Conservation (phyloP, 1,140 invertebrate species). For the Drosophila nasuta region DNA sequence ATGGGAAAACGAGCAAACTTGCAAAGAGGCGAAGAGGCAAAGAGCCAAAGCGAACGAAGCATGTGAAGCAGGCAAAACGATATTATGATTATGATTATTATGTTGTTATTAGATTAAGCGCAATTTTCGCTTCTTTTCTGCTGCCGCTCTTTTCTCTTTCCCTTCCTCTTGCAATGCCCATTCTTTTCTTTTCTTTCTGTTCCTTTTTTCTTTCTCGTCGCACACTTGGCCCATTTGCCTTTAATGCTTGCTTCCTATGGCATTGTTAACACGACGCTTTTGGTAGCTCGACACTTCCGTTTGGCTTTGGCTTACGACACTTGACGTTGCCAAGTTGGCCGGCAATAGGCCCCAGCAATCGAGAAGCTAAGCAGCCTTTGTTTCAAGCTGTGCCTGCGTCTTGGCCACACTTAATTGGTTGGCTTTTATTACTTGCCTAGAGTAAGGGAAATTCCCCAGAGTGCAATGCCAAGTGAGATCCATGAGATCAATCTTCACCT, state of each 20-base stretch:
- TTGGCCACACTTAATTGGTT: slow-evolving; percentile 81
- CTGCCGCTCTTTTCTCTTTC: not conserved
- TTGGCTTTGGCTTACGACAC: slow-evolving; percentile 78
- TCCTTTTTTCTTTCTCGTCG: slow-evolving; percentile 7
- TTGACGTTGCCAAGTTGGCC: slow-evolving; percentile 51
- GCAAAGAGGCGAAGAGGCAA: not conserved
- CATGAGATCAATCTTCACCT: slow-evolving; percentile 8
- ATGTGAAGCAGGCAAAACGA: slow-evolving; percentile 70
- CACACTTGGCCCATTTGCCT: slow-evolving; percentile 37
- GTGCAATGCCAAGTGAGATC: not conserved
- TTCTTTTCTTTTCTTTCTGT: not conserved
- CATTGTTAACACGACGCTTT: slow-evolving; percentile 52
- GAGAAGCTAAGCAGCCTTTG: slow-evolving; percentile 38
- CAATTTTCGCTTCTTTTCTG: slow-evolving; percentile 75
- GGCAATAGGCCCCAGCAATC: not conserved
- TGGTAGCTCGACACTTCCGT: slow-evolving; percentile 65
- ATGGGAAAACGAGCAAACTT: not conserved
- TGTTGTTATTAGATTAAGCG: slow-evolving; percentile 84
- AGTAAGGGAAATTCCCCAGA: not conserved
- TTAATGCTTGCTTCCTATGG: slow-evolving; percentile 40
- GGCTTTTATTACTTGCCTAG: slow-evolving; percentile 77
- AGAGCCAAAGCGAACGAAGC: slow-evolving; percentile 9
- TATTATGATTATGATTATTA: slow-evolving; percentile 82
- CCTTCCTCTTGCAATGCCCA: slow-evolving; percentile 1
- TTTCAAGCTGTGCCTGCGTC: slow-evolving; percentile 62